These are phyloP conservation scores for Silurus lanzhouensis DNA, from an alignment of 2,797 vertebrate genomes.

Conservation along the genomic window DNA sequence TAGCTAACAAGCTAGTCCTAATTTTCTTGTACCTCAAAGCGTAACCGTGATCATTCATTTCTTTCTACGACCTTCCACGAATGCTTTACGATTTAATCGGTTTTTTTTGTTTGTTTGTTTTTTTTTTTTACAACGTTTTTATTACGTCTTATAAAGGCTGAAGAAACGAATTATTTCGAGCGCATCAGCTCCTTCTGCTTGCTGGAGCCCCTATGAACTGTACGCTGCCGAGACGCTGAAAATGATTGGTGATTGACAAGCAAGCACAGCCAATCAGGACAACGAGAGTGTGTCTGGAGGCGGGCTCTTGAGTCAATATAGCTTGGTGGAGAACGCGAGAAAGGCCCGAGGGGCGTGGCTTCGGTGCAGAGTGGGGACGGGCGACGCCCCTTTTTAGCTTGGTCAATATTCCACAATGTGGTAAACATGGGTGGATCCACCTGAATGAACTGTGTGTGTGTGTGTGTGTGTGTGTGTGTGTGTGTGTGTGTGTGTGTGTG, in stretches of 20 bases:
- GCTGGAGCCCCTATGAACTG: slow-evolving; percentile 64
- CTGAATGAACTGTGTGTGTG: background rate
- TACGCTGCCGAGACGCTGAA: slow-evolving; percentile 56
- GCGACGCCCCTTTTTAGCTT: slow-evolving; percentile 75
- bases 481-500: background rate
- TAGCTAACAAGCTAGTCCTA: slow-evolving; percentile 52
- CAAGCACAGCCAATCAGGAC: slow-evolving; percentile 58
- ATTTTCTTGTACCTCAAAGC: slow-evolving; percentile 24
- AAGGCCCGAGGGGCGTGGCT: slow-evolving; percentile 65
- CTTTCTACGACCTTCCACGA: slow-evolving; percentile 11
- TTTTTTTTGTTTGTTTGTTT: no score
- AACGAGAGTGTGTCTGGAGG: background rate
- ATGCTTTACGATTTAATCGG: background rate
- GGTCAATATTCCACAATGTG: slow-evolving; percentile 53
- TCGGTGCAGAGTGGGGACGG: slow-evolving; percentile 61
- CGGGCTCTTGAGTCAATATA: slow-evolving; percentile 45
- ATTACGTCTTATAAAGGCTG: background rate
- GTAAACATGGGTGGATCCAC: slow-evolving; percentile 31
- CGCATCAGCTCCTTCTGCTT: slow-evolving; percentile 64
- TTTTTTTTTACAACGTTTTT: no score
- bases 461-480: background rate
- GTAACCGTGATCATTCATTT: slow-evolving; percentile 23
- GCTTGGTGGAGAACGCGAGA: slow-evolving; percentile 67
- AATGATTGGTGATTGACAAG: slow-evolving; percentile 61
- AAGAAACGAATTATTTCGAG: slow-evolving; percentile 56